phyloP scores from a whole-genome alignment of 2,888 invertebrate species.

The Notodromas monacha region DNA sequence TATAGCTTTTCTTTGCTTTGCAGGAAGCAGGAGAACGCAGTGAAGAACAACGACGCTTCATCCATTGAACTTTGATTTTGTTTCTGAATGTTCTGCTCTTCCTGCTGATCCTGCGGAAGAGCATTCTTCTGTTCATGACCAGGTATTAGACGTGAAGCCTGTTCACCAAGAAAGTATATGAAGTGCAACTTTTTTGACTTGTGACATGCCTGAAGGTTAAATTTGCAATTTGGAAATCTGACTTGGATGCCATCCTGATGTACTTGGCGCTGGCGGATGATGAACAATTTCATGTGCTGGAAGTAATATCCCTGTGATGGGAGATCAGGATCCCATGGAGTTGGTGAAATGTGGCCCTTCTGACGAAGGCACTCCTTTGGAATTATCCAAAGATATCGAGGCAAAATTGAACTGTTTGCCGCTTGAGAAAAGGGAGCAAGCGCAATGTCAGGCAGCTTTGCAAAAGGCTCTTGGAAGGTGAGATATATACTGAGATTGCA shows the following conservation, averaged over 20 bases:
- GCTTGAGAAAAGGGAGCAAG: too few species aligned
- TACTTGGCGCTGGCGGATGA: constrained; percentile 48
- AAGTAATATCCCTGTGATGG: constrained; percentile 55
- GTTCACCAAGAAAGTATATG: background rate
- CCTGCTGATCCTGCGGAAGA: constrained; percentile 45
- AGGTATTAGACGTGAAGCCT: constrained; percentile 22
- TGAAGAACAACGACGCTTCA: constrained; percentile 55
- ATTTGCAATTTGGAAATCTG: constrained; percentile 59
- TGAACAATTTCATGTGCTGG: constrained; percentile 62
- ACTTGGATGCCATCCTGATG: constrained; percentile 49
- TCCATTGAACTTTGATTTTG: constrained; percentile 65
- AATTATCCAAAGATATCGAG: too few species aligned
- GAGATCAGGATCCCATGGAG: too few species aligned
- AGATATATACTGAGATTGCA: too few species aligned
- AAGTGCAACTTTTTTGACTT: too few species aligned
- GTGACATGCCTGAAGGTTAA: constrained; percentile 37
- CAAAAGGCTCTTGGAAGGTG: too few species aligned
- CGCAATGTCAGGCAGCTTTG: too few species aligned
- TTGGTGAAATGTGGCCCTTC: too few species aligned
- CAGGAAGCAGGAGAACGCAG: constrained; percentile 51
- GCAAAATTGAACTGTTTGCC: too few species aligned
- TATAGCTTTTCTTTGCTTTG: constrained; percentile 16
- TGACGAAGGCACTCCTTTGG: too few species aligned
- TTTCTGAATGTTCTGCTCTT: constrained; percentile 63
- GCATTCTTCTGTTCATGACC: constrained; percentile 60